These are phyloP conservation scores for Scatophagus argus DNA, from an alignment of 2,113 vertebrate genomes.

Conservation along the genomic window DNA sequence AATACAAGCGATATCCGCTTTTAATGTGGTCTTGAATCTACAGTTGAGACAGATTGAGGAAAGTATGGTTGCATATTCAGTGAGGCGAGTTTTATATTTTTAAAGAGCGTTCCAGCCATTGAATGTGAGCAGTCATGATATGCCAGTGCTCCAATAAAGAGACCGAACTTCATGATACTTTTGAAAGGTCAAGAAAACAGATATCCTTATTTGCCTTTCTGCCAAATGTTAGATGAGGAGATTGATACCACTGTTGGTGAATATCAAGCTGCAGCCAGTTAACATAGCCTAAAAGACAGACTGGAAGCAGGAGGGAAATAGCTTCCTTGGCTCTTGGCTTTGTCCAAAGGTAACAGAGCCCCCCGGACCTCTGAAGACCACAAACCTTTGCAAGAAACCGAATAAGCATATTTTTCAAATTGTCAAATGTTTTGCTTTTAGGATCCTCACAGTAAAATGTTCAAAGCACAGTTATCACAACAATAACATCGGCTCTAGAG, in stretches of 20 bases:
- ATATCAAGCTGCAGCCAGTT: background rate
- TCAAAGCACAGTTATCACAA: background rate
- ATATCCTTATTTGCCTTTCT: background rate
- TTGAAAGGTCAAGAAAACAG: background rate
- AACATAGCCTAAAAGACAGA: background rate
- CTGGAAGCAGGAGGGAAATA: background rate
- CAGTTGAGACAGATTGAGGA: background rate
- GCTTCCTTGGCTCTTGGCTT: background rate
- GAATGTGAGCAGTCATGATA: background rate
- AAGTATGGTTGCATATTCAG: background rate
- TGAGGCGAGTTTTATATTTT: constrained; percentile 9
- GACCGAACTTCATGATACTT: no score
- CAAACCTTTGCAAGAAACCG: background rate
- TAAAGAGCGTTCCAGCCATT: background rate
- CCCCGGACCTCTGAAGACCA: background rate
- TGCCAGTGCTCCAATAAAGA: no score
- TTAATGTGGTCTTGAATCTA: background rate
- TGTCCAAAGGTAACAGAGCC: background rate
- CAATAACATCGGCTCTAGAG: background rate
- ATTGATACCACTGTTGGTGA: background rate
- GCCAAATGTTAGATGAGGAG: background rate
- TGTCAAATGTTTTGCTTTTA: background rate
- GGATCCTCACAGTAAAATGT: background rate
- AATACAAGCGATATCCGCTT: background rate
- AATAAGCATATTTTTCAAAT: background rate